Percentiles rank a stretch among this genome's conserved stretches.
phyloP scores from a whole-genome alignment of 2,797 vertebrate species.

The Tapirus indicus region DNA sequence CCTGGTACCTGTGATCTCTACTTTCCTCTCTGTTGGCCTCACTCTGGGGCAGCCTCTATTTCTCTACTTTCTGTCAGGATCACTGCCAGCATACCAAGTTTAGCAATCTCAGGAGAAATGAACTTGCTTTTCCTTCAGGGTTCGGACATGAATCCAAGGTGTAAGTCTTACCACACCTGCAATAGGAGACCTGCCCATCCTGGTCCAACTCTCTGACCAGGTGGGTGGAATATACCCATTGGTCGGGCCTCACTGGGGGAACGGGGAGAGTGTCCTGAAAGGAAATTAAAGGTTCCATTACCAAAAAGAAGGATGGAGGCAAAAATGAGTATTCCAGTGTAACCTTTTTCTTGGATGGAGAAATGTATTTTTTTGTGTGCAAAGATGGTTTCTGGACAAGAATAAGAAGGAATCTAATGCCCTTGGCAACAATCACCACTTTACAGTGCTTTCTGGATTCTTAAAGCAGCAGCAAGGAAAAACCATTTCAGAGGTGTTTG shows the following conservation, averaged over 20 bases:
- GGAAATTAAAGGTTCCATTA: background rate
- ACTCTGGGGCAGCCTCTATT: background rate
- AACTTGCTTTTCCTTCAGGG: background rate
- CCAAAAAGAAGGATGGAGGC: background rate
- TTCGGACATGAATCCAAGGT: background rate
- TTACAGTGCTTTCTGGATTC: background rate
- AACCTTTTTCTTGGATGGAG: background rate
- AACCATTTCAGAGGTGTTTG: background rate
- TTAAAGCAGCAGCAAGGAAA: background rate
- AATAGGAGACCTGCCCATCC: background rate
- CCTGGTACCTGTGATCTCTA: background rate
- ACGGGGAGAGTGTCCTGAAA: background rate
- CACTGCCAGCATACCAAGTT: background rate
- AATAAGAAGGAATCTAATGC: background rate
- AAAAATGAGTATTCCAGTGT: background rate
- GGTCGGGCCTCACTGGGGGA: background rate
- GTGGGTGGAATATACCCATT: background rate
- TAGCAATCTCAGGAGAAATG: background rate
- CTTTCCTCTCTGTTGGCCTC: background rate
- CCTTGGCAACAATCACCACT: background rate
- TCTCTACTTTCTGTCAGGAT: background rate
- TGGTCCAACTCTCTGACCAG: background rate
- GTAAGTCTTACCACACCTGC: background rate
- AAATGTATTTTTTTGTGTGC: background rate
- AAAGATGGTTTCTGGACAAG: background rate